Evolutionary conservation across 1,140 invertebrate genomes (phyloP).

Genomic region (Melitaea cinxia): DNA sequence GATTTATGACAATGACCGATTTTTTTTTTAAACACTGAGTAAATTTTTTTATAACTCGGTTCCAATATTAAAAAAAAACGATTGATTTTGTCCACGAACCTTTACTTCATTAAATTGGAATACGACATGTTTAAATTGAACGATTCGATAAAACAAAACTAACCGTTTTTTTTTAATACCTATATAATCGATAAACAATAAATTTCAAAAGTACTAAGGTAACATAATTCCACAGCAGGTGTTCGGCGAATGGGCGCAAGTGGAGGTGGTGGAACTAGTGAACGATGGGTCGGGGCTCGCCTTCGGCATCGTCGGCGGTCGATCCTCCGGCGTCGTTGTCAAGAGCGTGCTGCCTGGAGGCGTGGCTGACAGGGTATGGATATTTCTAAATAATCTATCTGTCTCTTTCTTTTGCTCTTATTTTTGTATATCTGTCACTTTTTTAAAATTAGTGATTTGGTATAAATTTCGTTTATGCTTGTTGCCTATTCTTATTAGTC

Average conservation of each 20-base stretch:
- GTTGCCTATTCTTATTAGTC: no score
- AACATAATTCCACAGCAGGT: conserved; percentile 82
- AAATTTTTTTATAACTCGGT: no score
- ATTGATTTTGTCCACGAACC: no score
- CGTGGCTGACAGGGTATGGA: conserved; percentile 91
- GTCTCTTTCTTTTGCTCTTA: background rate
- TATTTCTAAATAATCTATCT: background rate
- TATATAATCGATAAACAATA: no score
- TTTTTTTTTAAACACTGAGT: no score
- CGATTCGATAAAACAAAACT: no score
- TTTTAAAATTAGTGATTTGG: background rate
- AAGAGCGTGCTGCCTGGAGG: conserved; percentile 95
- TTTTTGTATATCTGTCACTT: background rate
- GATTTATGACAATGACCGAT: no score
- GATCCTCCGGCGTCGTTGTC: conserved; percentile 94
- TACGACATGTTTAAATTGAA: no score
- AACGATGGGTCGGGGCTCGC: conserved; percentile 94
- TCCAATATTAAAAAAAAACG: no score
- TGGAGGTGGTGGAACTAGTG: conserved; percentile 92
- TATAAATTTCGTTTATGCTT: no score
- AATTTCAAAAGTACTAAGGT: conserved; percentile 15
- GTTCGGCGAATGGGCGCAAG: conserved; percentile 94
- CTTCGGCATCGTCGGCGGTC: conserved; percentile 95
- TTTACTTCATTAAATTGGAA: no score
- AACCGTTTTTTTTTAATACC: no score